Base-by-base conservation (phyloP, 1,140 invertebrate species). In the Dendrolimus kikuchii region DNA sequence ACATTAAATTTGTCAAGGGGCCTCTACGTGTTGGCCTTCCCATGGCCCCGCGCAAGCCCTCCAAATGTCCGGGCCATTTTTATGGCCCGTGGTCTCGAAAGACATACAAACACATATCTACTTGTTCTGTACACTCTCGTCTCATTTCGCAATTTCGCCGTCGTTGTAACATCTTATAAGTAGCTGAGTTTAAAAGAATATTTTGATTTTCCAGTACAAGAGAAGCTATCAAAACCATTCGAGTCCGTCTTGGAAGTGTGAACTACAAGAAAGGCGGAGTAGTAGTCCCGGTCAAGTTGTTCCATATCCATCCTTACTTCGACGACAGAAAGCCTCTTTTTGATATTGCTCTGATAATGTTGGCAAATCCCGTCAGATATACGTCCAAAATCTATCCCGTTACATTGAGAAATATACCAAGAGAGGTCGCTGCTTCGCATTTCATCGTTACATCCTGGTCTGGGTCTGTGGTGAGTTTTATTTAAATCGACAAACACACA, bases 241-340 rank as follows among this genome's bases (percentile, higher is more conserved):
- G 69, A 5, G 68, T 82, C 0, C 54, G 76, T 9, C 58, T 81
- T 1, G 81, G 81, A 23, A 81, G 77, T 36, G 60, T 65, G 4
- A 81, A 79, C 53, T 75, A 76, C 49, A 79, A 70, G 38, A 71
- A 72, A 53, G 77, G 76, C 1, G 78, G 78, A 0, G 38, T 59
- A 2, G n/a, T 79, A 0, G 51, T 67, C 2, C 68, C 73, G 0
- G 54, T 81, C 4, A 79, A 81, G 46, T 66, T 61, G 36, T 55
- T 82, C n/a, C 57, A 71, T 53, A 69, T 84, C 0, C 81, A 84
- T 46, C 79, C 79, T 3, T 58, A 66, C 23, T 84, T 79, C 49
- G 74, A 80, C 45, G 71, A 74, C 42, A 68, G 49, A 5, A 74
- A 62, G 7, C 79, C 79, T 6, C 43, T 66, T 10, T 82, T 57